These are phyloP conservation scores for western clawed frog (Xenopus tropicalis) DNA, from an alignment of 2,113 vertebrate species.

Conservation along the genomic window UCB_Xtro_10.0 CM004447.2:68932001-68932500, in stretches of 20 bases:
- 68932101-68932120: background rate
- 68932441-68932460: no score
- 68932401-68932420: no score
- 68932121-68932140: constrained; percentile 8
- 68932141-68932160: constrained; percentile 19
- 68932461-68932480: no score
- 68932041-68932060: constrained; percentile 44
- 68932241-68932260: background rate
- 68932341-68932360: no score
- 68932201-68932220: constrained; percentile 20
- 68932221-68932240: constrained; percentile 9
- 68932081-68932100: constrained; percentile 24
- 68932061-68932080: constrained; percentile 5
- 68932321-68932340: no score
- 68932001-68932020: constrained; percentile 35
- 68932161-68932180: background rate
- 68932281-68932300: constrained; percentile 5
- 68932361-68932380: no score
- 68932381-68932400: no score
- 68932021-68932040: constrained; percentile 30
- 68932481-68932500: no score
- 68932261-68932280: background rate
- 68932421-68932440: no score
- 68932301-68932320: no score
- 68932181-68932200: constrained; percentile 1